These are phyloP conservation scores for Seriola dumerili DNA, from an alignment of 2,113 vertebrate species.

Conservation along the genomic window DNA sequence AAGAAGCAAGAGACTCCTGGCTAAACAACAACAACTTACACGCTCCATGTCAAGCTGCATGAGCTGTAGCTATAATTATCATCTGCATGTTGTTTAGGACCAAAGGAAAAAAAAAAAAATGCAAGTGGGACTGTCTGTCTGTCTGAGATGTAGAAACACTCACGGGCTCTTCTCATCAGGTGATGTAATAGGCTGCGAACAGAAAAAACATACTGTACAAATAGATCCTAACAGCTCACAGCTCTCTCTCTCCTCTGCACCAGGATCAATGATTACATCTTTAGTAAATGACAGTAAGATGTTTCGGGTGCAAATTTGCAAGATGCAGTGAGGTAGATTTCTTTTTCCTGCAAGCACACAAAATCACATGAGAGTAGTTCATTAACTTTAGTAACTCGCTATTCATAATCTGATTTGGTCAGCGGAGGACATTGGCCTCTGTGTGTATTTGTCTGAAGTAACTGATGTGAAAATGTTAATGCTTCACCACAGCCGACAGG, in stretches of 20 bases:
- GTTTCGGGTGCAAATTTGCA: background rate
- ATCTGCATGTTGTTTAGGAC: background rate
- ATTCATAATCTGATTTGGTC: background rate
- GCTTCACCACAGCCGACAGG: background rate
- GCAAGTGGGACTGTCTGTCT: background rate
- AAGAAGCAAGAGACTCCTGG: background rate
- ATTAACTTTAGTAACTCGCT: slow-evolving; percentile 7
- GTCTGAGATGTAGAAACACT: background rate
- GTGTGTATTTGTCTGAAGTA: background rate
- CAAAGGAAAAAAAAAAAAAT: background rate
- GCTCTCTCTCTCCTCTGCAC: no score
- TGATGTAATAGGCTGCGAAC: background rate
- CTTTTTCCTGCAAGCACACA: background rate
- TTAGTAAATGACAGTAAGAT: background rate
- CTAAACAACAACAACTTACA: background rate
- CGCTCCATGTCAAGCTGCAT: background rate
- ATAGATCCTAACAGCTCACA: background rate
- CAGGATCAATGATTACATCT: background rate
- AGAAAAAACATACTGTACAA: background rate
- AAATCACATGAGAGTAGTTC: background rate
- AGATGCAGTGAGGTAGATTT: background rate
- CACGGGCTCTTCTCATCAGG: background rate
- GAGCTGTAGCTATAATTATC: background rate
- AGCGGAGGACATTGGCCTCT: background rate
- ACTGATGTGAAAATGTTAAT: slow-evolving; percentile 17